A percentile compares a stretch with the other conserved stretches of the same genome.
Evolutionary conservation across 2,888 invertebrate species (phyloP).

Genomic region (Cataglyphis altisquamis): DNA sequence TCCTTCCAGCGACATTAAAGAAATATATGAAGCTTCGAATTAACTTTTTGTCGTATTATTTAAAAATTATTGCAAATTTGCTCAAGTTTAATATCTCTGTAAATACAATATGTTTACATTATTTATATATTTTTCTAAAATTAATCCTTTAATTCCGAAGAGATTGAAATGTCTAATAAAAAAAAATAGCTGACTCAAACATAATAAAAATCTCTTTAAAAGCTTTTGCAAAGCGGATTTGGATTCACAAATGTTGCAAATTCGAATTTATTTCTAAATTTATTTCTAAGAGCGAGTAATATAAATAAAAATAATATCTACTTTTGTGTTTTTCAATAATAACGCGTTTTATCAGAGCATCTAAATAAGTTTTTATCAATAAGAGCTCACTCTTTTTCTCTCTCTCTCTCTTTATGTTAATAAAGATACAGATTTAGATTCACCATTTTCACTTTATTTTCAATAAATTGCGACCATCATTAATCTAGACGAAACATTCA

Average conservation of each 20-base stretch:
- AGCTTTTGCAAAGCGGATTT: not conserved
- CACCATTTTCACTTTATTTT: not conserved
- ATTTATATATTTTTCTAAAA: not conserved
- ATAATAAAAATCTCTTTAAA: not conserved
- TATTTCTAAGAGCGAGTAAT: not conserved
- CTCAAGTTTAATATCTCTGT: not conserved
- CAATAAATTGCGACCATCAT: not conserved
- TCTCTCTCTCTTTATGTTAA: not conserved
- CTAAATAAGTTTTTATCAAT: not conserved
- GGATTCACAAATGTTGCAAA: not conserved
- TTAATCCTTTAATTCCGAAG: not conserved
- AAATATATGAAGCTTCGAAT: not conserved
- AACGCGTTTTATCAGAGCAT: not conserved
- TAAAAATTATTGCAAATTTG: not conserved
- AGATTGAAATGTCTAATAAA: not conserved
- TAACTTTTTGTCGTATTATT: not conserved
- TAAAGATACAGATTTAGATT: not conserved
- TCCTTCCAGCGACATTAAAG: not conserved
- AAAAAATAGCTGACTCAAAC: not conserved
- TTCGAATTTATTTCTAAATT: not conserved
- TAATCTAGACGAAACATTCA: slow-evolving; percentile 20
- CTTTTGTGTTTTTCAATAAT: not conserved
- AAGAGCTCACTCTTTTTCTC: no score
- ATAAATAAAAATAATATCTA: not conserved
- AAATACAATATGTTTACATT: not conserved